A percentile compares a stretch with the other conserved stretches of the same genome.
These are phyloP conservation scores for Corvus moneduloides DNA, from an alignment of 2,113 vertebrate species.

Conservation along the genomic window DNA sequence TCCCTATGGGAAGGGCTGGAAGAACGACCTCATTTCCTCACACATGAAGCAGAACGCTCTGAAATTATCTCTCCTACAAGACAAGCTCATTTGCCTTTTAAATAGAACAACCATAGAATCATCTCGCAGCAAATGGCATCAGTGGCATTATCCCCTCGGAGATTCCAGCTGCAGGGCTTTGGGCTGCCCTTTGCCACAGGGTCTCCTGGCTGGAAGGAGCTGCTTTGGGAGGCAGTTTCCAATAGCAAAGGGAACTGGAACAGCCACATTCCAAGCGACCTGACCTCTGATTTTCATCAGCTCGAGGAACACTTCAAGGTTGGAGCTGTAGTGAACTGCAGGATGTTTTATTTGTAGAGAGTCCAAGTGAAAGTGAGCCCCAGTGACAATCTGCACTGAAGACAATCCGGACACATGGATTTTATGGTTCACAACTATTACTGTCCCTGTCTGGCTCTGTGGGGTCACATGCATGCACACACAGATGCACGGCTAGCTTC, in stretches of 20 bases:
- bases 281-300: background rate
- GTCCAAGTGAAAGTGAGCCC: background rate
- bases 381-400: background rate
- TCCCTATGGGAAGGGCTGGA: background rate
- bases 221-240: background rate
- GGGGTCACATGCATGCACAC: too few species aligned
- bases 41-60: background rate
- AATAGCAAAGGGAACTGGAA: background rate
- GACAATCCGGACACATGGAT: background rate
- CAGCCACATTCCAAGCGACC: background rate
- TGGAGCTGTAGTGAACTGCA: background rate
- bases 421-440: background rate
- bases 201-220: background rate
- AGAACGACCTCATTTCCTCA: background rate
- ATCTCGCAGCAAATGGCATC: background rate
- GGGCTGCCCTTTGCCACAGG: background rate
- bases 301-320: background rate
- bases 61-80: background rate
- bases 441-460: too few species aligned
- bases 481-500: too few species aligned
- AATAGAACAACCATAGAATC: background rate
- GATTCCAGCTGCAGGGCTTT: background rate
- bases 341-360: background rate
- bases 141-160: background rate
- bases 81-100: conserved; percentile 14